A percentile compares a stretch with the other conserved stretches of the same genome.
Conservation (phyloP, 2,888 invertebrate species). For the Halictus ligatus region DNA sequence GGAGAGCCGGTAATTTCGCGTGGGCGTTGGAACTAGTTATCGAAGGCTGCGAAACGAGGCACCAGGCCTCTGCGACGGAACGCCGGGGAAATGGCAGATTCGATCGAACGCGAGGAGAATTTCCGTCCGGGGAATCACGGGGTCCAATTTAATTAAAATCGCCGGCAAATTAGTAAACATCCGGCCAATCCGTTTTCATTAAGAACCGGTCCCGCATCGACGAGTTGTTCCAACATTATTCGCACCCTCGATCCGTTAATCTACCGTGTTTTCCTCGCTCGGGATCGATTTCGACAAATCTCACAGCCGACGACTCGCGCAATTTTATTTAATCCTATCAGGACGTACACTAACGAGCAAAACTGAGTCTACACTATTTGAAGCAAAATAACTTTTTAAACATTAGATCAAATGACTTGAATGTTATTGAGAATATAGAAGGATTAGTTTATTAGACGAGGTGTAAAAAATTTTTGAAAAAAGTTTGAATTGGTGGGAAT, state of each 20-base stretch:
- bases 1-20: conserved; percentile 51
- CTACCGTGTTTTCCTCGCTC: background rate
- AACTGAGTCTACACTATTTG: no score
- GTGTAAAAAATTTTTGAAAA: no score
- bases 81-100: conserved; percentile 20
- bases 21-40: conserved; percentile 48
- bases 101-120: conserved; percentile 45
- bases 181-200: conserved; percentile 10
- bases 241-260: background rate
- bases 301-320: no score
- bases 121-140: conserved; percentile 16
- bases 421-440: no score
- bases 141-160: conserved; percentile 52
- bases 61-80: background rate
- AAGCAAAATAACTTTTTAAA: no score
- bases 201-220: background rate
- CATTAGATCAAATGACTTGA: no score
- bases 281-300: background rate
- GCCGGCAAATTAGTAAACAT: conserved; percentile 26
- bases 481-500: no score
- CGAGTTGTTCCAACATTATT: background rate
- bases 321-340: no score
- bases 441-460: no score
- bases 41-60: conserved; percentile 31
- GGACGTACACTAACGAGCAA: no score